Conservation (phyloP, 1,140 invertebrate species). For the Drosophila seguyi region DNA sequence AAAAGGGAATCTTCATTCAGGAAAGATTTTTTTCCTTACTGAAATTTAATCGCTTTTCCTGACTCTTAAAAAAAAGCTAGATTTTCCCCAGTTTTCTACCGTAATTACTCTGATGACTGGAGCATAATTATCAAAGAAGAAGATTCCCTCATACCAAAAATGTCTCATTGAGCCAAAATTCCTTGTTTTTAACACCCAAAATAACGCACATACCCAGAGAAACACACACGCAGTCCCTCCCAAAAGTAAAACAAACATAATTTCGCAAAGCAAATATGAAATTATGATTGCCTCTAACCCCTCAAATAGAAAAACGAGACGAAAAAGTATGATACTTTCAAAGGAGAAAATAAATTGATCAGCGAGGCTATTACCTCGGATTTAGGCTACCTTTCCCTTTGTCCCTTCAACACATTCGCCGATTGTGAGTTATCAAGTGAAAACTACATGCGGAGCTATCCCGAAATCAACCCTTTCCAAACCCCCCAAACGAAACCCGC, state of each 20-base stretch:
- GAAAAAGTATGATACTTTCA: slow-evolving; percentile 33
- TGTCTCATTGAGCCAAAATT: neutral
- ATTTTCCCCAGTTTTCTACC: neutral
- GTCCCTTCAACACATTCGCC: slow-evolving; percentile 19
- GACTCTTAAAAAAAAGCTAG: too few species aligned
- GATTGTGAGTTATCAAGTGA: slow-evolving; percentile 42
- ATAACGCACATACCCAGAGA: neutral
- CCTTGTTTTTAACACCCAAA: neutral
- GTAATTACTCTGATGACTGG: neutral
- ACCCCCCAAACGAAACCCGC: slow-evolving; percentile 14
- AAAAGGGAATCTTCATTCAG: too few species aligned
- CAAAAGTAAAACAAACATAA: slow-evolving; percentile 70
- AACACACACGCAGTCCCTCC: slow-evolving; percentile 16
- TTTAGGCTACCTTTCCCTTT: slow-evolving; percentile 13
- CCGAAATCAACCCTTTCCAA: slow-evolving; percentile 47
- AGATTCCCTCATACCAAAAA: neutral
- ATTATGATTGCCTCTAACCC: slow-evolving; percentile 67
- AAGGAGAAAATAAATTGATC: slow-evolving; percentile 61
- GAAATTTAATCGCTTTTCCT: too few species aligned
- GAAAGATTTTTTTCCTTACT: too few species aligned
- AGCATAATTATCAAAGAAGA: neutral
- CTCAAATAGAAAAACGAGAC: slow-evolving; percentile 12
- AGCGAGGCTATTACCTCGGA: slow-evolving; percentile 33
- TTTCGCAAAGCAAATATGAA: slow-evolving; percentile 77
- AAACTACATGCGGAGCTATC: slow-evolving; percentile 8